Conservation (phyloP, 2,113 vertebrate species). For the Balaeniceps rex region DNA sequence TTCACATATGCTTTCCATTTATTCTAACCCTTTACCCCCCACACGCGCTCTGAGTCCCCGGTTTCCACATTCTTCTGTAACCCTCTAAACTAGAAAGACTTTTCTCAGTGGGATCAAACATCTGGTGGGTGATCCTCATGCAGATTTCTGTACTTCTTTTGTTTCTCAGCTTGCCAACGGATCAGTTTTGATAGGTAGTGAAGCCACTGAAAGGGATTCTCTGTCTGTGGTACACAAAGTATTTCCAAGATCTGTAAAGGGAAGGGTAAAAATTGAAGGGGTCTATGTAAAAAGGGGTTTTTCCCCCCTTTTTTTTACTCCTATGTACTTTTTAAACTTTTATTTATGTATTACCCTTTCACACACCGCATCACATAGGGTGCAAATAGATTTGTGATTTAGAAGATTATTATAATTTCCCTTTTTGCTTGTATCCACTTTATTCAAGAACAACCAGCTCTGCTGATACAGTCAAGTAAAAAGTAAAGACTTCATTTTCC, state of each 20-base stretch:
- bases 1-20: constrained; percentile 36
- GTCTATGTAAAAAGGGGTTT: neutral
- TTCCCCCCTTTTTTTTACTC: neutral
- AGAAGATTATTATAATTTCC: neutral
- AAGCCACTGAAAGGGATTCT: neutral
- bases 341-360: neutral
- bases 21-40: neutral
- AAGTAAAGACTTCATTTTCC: neutral
- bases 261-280: neutral
- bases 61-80: constrained; percentile 13
- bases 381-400: neutral
- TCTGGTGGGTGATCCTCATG: neutral
- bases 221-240: neutral
- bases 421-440: neutral
- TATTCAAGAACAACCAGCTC: neutral
- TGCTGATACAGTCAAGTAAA: neutral
- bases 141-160: neutral
- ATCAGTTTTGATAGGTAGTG: neutral
- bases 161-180: neutral
- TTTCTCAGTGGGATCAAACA: constrained; percentile 14
- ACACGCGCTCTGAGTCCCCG: rapidly evolving
- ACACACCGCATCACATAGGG: neutral
- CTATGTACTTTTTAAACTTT: neutral
- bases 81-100: neutral
- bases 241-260: neutral